phyloP scores from a whole-genome alignment of 2,113 vertebrate genomes.

The Urocolius indicus region DNA sequence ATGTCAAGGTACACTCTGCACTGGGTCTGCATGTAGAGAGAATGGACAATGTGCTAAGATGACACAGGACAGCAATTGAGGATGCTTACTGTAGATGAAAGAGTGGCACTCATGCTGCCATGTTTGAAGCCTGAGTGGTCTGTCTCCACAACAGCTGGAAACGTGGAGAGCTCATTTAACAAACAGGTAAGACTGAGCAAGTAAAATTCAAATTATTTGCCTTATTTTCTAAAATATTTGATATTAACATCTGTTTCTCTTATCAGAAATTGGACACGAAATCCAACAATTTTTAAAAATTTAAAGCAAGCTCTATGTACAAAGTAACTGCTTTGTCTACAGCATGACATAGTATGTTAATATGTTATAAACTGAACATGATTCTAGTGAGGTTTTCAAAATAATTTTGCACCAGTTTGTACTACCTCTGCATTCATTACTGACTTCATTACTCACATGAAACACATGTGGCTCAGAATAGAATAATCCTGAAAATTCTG shows the following conservation, averaged over 20 bases:
- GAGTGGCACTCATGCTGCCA: background rate
- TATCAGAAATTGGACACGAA: background rate
- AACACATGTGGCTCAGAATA: background rate
- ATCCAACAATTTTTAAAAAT: too few relatives aligned
- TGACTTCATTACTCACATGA: background rate
- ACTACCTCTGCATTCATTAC: background rate
- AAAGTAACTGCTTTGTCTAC: background rate
- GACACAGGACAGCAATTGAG: background rate
- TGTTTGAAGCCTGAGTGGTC: background rate
- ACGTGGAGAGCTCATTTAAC: background rate
- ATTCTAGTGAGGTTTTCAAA: background rate
- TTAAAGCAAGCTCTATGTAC: background rate
- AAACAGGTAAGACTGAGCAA: background rate
- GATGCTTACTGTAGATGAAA: background rate
- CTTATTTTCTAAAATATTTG: background rate
- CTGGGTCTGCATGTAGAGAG: background rate
- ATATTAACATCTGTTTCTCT: background rate
- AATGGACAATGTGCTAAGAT: background rate
- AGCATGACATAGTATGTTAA: accelerated
- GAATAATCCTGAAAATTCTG: background rate
- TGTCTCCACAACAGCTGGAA: background rate
- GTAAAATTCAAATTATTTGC: background rate
- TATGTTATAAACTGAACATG: accelerated
- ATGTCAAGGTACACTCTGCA: accelerated
- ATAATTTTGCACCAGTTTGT: background rate